phyloP scores from a whole-genome alignment of 2,888 invertebrate genomes.

The Oconnorella tubifera region DNA sequence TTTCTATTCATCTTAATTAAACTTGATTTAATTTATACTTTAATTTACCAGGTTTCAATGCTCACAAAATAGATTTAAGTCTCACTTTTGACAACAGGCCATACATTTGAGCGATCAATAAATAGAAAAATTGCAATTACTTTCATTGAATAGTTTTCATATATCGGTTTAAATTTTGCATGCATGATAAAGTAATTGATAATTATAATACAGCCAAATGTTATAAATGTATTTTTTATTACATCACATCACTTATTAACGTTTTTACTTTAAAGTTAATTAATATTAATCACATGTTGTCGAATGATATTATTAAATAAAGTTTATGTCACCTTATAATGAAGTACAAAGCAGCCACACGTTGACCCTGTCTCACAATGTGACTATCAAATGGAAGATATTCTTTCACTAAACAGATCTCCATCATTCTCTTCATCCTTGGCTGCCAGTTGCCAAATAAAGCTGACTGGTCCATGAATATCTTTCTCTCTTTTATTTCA shows the following conservation, averaged over 20 bases:
- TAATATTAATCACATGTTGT: not conserved
- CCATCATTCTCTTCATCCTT: constrained; percentile 44
- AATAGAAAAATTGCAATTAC: too few species aligned
- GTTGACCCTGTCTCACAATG: constrained; percentile 47
- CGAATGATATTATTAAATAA: not conserved
- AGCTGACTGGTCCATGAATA: constrained; percentile 42
- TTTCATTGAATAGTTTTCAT: too few species aligned
- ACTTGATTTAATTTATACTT: too few species aligned
- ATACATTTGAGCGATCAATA: too few species aligned
- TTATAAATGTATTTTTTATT: not conserved
- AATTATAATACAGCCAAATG: too few species aligned
- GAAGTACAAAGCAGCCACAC: constrained; percentile 44
- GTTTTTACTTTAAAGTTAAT: constrained; percentile 15
- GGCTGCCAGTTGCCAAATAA: constrained; percentile 46
- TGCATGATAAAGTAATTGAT: too few species aligned
- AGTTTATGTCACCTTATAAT: constrained; percentile 39
- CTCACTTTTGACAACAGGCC: too few species aligned
- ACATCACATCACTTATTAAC: constrained; percentile 9
- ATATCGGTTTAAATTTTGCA: too few species aligned
- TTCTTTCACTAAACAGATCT: constrained; percentile 49
- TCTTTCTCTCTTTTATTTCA: constrained; percentile 43
- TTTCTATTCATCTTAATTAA: too few species aligned
- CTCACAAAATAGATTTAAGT: too few species aligned
- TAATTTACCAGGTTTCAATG: too few species aligned
- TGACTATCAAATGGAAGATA: constrained; percentile 41